Evolutionary conservation across 2,113 vertebrate genomes (phyloP).

Genomic region (Malurus cyaneus): DNA sequence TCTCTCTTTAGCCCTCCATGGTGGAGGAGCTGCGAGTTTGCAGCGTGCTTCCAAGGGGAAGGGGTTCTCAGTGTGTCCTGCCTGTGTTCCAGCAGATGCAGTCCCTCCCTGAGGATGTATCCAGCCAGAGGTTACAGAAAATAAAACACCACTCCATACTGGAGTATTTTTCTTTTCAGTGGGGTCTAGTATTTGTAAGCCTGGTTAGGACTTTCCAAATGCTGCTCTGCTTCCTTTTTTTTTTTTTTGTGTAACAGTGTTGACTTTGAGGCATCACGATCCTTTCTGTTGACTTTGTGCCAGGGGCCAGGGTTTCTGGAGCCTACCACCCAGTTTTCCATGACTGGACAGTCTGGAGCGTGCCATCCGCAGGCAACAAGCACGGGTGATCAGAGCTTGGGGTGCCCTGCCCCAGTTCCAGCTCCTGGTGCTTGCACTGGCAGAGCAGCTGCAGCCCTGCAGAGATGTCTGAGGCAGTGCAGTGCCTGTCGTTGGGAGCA

Average conservation of each 20-base stretch:
- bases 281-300: not conserved
- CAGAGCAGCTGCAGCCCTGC: not conserved
- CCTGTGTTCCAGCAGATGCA: not conserved
- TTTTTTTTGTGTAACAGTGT: accelerated
- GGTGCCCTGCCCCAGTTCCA: not conserved
- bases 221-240: not conserved
- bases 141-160: not conserved
- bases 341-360: accelerated
- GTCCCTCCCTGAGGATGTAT: not conserved
- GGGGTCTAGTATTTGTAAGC: not conserved
- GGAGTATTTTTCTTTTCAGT: not conserved
- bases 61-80: not conserved
- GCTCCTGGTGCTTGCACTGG: not conserved
- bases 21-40: not conserved
- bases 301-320: not conserved
- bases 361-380: not conserved
- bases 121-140: not conserved
- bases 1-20: not conserved
- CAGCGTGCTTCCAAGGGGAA: not conserved
- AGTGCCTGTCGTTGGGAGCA: not conserved
- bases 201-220: not conserved
- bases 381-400: accelerated
- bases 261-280: not conserved
- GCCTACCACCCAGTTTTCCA: not conserved
- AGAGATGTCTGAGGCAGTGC: not conserved